phyloP scores from a whole-genome alignment of 2,888 invertebrate genomes.

The Apodemia duryi region DNA sequence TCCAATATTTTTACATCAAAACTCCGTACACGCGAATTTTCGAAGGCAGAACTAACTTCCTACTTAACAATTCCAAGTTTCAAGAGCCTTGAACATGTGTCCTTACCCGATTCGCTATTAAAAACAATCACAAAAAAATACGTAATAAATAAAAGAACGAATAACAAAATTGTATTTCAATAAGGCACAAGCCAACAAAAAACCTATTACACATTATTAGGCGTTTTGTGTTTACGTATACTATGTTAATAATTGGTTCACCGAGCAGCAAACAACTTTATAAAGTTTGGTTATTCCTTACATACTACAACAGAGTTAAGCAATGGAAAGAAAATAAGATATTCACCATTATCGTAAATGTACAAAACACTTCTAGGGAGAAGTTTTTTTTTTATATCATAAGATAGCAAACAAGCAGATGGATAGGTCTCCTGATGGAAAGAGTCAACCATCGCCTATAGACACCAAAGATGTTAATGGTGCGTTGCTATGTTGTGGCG shows the following conservation, averaged over 20 bases:
- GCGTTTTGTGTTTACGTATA: constrained; percentile 31
- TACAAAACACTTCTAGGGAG: no score
- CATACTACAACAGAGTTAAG: no score
- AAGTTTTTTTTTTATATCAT: no score
- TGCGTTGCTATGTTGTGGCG: no score
- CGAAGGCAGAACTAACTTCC: neutral
- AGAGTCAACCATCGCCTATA: no score
- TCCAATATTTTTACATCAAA: constrained; percentile 3
- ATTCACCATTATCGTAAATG: no score
- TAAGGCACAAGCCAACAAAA: constrained; percentile 42
- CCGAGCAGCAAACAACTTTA: constrained; percentile 1
- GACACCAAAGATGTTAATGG: no score
- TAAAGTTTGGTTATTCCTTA: no score
- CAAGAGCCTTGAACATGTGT: constrained; percentile 11
- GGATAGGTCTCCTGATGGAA: no score
- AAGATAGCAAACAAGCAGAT: no score
- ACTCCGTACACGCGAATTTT: neutral
- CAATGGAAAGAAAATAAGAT: no score
- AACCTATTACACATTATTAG: constrained; percentile 24
- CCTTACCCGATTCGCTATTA: constrained; percentile 12
- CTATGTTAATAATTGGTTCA: constrained; percentile 21
- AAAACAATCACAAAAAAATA: constrained; percentile 44
- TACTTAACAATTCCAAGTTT: constrained; percentile 10
- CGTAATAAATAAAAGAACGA: constrained; percentile 44
- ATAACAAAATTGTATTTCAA: constrained; percentile 41